Evolutionary conservation across 1,140 invertebrate genomes (phyloP).

Genomic region (Drosophila biarmipes): DNA sequence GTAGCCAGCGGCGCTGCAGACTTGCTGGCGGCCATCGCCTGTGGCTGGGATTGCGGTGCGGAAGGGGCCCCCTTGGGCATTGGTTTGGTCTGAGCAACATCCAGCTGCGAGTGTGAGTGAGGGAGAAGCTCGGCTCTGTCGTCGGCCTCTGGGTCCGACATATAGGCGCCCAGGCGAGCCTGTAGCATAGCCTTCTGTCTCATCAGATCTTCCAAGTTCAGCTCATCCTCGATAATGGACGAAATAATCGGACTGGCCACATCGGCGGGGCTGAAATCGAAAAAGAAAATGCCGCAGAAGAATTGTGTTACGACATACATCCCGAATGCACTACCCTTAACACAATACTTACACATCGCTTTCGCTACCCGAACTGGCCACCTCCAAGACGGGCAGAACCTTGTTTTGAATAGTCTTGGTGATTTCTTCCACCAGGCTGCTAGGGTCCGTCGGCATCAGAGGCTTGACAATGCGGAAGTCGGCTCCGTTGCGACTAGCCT

Average conservation of each 20-base stretch:
- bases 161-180: conserved; percentile 87
- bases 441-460: conserved; percentile 74
- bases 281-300: conserved; percentile 22
- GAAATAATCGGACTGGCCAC: conserved; percentile 91
- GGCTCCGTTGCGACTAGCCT: conserved; percentile 76
- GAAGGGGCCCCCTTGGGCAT: conserved; percentile 13
- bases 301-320: background rate
- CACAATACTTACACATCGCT: conserved; percentile 85
- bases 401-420: conserved; percentile 82
- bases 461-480: conserved; percentile 58
- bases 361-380: conserved; percentile 88
- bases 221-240: conserved; percentile 91
- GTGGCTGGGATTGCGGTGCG: conserved; percentile 25
- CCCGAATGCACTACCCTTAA: background rate
- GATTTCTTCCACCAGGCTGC: conserved; percentile 75
- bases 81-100: conserved; percentile 6
- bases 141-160: conserved; percentile 85
- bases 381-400: conserved; percentile 86
- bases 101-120: conserved; percentile 14
- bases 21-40: conserved; percentile 56
- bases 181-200: conserved; percentile 92
- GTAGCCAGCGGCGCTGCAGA: conserved; percentile 69
- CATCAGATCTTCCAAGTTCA: conserved; percentile 95
- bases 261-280: conserved; percentile 86
- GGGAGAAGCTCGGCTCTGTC: conserved; percentile 39